Conservation (phyloP, 2,888 invertebrate species). For the Caenorhabditis macrosperma region DNA sequence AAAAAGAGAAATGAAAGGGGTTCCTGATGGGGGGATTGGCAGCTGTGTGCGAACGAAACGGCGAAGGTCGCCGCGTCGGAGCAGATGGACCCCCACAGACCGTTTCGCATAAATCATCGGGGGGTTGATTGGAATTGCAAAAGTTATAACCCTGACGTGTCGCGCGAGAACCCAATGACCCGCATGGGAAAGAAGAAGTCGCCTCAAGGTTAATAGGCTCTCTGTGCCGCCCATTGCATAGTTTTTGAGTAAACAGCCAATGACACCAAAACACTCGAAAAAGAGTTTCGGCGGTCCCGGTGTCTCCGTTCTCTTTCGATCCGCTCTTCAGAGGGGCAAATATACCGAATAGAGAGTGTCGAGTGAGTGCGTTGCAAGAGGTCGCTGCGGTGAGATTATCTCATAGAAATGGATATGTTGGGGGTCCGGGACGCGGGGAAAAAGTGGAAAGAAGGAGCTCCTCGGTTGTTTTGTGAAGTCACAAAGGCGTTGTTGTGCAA, state of each 20-base stretch:
- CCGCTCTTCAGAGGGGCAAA: constrained; percentile 40
- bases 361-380: constrained; percentile 9
- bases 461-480: constrained; percentile 9
- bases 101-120: constrained; percentile 51
- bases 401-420: background rate
- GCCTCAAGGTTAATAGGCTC: constrained; percentile 49
- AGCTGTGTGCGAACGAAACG: constrained; percentile 44
- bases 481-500: constrained; percentile 23
- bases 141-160: constrained; percentile 35
- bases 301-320: constrained; percentile 8
- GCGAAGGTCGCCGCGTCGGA: constrained; percentile 39
- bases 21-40: constrained; percentile 23
- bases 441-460: background rate
- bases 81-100: constrained; percentile 31
- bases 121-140: constrained; percentile 53
- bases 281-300: constrained; percentile 41
- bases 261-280: constrained; percentile 56
- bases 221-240: background rate
- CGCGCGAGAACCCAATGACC: constrained; percentile 45
- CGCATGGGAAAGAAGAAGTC: constrained; percentile 43
- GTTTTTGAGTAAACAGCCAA: constrained; percentile 56
- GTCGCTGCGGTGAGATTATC: constrained; percentile 8
- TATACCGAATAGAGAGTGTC: constrained; percentile 22
- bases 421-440: background rate
- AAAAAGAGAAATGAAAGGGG: constrained; percentile 4